Base-by-base conservation (phyloP, 2,888 invertebrate genomes). In the Dicyrtomina minuta region DNA sequence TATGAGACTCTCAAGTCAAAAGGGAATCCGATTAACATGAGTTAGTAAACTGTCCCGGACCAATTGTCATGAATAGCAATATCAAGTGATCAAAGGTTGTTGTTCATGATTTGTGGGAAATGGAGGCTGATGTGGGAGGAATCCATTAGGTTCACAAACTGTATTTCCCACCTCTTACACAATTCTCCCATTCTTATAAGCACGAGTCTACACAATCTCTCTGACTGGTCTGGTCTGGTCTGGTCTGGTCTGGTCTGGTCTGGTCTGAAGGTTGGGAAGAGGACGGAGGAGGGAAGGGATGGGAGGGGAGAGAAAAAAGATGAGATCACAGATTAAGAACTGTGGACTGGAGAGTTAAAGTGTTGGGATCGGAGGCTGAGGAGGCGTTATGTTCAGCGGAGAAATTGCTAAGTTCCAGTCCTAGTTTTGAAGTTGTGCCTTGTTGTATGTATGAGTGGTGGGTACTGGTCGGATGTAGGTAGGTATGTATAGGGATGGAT, bases 91-190 rank as follows among this genome's bases (percentile, higher is more conserved):
- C 67, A 71, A 60, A 15, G 60, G 33, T 62, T 68, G 68, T 66
- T 68, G 66, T 61, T 68, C 58, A 70, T 74, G 74, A 74, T 74
- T 74, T 74, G 74, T 74, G 74, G 59, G 70, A 65, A 46, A 13
- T 27, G 61, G 43, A 59, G 66, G 53, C 53, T 61, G 65, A 68
- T 55, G 64, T 66, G 70, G 69, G 72, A 64, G 69, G 72, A 72
- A 72, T 74, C 72, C 74, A 74, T 74, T 74, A 73, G 71, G 8
- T 26, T 22, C 66, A 56, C 1, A 33, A 8, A 33, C 33, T 33
- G n/a, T n/a, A 33, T 59, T 59, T 24, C 59, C 43, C 43, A 41
- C 8, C 43, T 41, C 43, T 13, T 12, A 41, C 43, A 12, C 43
- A 41, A 41, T 13, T n/a, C n/a, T n/a, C n/a, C n/a, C n/a, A n/a